phyloP scores from a whole-genome alignment of 2,888 invertebrate genomes.

The Pristionchus exspectatus region DNA sequence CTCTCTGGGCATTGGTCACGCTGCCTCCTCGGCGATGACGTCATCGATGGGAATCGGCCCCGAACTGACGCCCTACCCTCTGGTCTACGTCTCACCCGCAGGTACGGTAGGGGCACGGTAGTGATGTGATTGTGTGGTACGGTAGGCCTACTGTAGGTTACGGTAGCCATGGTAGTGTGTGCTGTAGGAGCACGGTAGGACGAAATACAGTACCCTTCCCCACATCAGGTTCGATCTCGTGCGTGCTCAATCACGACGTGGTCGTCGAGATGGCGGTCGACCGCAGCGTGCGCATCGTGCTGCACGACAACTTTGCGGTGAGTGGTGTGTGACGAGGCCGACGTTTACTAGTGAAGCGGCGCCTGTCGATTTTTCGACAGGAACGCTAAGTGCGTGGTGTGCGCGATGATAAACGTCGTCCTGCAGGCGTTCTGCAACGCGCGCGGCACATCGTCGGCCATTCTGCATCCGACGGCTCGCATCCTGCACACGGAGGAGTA shows the following conservation, averaged over 20 bases:
- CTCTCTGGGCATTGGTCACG: constrained; percentile 7
- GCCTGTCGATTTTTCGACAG: background rate
- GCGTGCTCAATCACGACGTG: constrained; percentile 79
- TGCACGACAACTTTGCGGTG: constrained; percentile 79
- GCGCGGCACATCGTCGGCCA: constrained; percentile 78
- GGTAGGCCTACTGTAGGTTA: background rate
- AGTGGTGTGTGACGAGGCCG: background rate
- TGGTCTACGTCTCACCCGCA: constrained; percentile 79
- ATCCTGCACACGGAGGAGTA: constrained; percentile 80
- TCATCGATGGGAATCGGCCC: background rate
- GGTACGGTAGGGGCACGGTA: constrained; percentile 68
- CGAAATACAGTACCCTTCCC: background rate
- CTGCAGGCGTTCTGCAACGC: constrained; percentile 78
- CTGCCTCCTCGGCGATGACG: background rate
- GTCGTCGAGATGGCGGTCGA: constrained; percentile 80
- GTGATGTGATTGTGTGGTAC: too few species aligned
- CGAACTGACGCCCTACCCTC: constrained; percentile 72
- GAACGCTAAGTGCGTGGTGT: background rate
- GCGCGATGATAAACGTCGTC: background rate
- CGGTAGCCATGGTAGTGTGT: background rate
- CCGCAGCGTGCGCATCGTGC: constrained; percentile 79
- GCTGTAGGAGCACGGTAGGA: background rate
- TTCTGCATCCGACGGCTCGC: constrained; percentile 79
- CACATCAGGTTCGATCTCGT: constrained; percentile 78
- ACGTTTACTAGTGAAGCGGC: background rate